Evolutionary conservation across 1,140 invertebrate species (phyloP).

Genomic region (Harpegnathos saltator): DNA sequence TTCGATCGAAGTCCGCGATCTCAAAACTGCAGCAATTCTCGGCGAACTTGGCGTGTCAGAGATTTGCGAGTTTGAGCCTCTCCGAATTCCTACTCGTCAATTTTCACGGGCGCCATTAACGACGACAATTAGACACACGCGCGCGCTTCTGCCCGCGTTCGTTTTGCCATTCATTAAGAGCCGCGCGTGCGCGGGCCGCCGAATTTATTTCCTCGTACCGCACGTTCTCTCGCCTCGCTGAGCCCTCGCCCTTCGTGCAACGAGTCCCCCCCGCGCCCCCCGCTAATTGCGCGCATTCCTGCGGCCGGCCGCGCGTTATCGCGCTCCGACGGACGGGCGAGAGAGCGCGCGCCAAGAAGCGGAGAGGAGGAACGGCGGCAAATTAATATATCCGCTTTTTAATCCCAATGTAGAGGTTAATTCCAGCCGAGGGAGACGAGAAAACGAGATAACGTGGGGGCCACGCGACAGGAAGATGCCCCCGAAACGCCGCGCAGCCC

Average conservation of each 20-base stretch:
- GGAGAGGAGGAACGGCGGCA: constrained; percentile 63
- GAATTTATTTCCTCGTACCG: constrained; percentile 9
- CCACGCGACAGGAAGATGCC: constrained; percentile 84
- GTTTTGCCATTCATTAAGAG: constrained; percentile 3
- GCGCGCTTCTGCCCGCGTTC: background rate
- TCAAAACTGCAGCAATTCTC: no score
- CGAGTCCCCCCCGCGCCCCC: background rate
- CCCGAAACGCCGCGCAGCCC: background rate
- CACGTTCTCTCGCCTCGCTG: constrained; percentile 1
- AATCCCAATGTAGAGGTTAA: constrained; percentile 86
- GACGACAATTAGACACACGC: constrained; percentile 8
- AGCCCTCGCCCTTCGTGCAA: background rate
- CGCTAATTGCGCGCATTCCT: constrained; percentile 46
- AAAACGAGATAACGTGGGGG: constrained; percentile 81
- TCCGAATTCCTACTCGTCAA: background rate
- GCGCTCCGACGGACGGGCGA: constrained; percentile 14
- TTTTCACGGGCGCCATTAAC: background rate
- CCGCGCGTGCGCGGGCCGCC: background rate
- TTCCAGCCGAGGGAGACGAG: constrained; percentile 80
- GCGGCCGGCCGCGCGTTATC: constrained; percentile 18
- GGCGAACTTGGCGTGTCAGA: background rate
- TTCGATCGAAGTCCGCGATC: no score
- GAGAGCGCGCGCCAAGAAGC: constrained; percentile 42
- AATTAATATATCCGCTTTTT: constrained; percentile 86
- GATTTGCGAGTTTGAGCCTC: background rate